These are phyloP conservation scores for Cyclina sinensis DNA, from an alignment of 1,140 invertebrate genomes.

Conservation along the genomic window DNA sequence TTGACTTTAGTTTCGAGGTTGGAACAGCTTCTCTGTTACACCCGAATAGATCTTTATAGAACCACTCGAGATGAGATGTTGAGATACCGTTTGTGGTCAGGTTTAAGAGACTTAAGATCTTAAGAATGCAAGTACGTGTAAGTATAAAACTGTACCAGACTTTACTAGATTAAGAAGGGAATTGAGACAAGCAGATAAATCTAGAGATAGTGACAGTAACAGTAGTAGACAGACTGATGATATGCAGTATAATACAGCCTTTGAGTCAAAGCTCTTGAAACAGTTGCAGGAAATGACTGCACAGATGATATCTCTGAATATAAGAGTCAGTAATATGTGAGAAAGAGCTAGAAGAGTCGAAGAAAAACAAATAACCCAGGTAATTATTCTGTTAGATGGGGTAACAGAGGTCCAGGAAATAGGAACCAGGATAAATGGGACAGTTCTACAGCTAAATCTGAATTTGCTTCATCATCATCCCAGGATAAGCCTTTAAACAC, in stretches of 20 bases:
- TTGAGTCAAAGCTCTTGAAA: neutral
- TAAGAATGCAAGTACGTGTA: no score
- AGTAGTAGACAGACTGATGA: neutral
- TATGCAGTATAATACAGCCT: neutral
- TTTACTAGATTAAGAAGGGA: no score
- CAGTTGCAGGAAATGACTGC: neutral
- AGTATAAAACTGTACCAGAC: no score
- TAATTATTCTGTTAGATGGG: neutral
- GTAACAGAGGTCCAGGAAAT: no score
- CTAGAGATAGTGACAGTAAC: no score
- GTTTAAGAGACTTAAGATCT: no score
- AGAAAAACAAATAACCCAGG: conserved; percentile 1
- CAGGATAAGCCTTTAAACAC: neutral
- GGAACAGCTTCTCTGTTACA: neutral
- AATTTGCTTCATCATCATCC: no score
- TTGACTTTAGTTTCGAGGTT: neutral
- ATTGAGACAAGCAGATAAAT: no score
- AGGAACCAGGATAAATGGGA: neutral
- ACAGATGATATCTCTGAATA: neutral
- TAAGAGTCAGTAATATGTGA: neutral
- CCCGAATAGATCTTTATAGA: neutral
- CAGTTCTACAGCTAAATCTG: no score
- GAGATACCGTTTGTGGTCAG: no score
- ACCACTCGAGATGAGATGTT: no score
- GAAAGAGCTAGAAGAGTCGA: neutral